phyloP scores from a whole-genome alignment of 2,797 vertebrate species.

The Nyctibius grandis region DNA sequence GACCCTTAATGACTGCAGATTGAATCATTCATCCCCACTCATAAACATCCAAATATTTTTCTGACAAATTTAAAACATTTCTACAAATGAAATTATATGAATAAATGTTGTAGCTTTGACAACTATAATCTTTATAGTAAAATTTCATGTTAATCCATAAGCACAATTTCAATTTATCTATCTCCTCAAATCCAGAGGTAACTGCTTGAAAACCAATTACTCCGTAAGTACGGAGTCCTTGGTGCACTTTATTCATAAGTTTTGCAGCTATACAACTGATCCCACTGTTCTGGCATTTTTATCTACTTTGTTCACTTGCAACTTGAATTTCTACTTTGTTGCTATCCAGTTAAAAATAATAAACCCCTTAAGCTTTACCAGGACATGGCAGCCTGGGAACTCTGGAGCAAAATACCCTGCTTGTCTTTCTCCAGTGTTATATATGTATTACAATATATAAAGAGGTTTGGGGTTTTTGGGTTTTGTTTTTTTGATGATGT shows the following conservation, averaged over 20 bases:
- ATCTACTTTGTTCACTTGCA: not conserved
- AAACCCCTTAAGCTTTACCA: not conserved
- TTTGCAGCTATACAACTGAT: not conserved
- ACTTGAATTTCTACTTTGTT: not conserved
- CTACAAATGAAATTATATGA: not conserved
- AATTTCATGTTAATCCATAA: not conserved
- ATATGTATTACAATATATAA: not conserved
- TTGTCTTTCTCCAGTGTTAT: not conserved
- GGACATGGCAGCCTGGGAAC: not conserved
- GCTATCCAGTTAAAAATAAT: not conserved
- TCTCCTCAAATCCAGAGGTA: not conserved
- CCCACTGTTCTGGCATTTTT: not conserved
- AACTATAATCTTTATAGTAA: not conserved
- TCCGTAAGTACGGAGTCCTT: not conserved
- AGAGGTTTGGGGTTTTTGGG: not conserved
- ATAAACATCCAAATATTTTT: not conserved
- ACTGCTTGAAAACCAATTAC: not conserved
- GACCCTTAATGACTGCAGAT: not conserved
- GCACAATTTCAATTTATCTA: not conserved
- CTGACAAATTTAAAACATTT: not conserved
- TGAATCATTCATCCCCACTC: not conserved
- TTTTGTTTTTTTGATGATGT: not conserved
- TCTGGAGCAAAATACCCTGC: not conserved
- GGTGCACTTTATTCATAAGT: not conserved
- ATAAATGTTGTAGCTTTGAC: not conserved